These are phyloP conservation scores for Achatina immaculata DNA, from an alignment of 1,140 invertebrate genomes.

Conservation along the genomic window DNA sequence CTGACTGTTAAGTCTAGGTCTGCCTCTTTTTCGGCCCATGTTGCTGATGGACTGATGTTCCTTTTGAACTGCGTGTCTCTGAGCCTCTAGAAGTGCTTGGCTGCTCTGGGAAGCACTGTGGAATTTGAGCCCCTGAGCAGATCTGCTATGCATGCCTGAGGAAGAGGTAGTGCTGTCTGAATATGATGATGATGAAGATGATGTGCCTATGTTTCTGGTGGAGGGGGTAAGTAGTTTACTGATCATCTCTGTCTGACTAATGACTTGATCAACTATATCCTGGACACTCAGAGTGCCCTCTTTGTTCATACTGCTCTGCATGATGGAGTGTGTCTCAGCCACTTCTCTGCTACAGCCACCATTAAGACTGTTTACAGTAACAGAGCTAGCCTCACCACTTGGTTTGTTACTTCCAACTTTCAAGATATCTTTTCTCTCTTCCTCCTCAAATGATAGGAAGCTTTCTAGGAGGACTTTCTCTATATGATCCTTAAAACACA, in stretches of 20 bases:
- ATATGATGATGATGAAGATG: not conserved
- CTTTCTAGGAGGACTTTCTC: constrained; percentile 58
- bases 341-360: not conserved
- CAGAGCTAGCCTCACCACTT: not conserved
- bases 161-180: not conserved
- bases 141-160: not conserved
- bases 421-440: constrained; percentile 29
- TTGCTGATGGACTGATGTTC: constrained; percentile 26
- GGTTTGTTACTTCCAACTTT: not conserved
- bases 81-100: constrained; percentile 17
- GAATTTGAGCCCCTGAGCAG: not conserved
- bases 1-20: constrained; percentile 11
- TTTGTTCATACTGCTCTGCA: not conserved
- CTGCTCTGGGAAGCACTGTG: not conserved
- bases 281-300: constrained; percentile 49
- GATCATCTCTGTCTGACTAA: constrained; percentile 48
- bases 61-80: constrained; percentile 27
- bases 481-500: constrained; percentile 62
- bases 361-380: not conserved
- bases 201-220: not conserved
- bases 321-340: not conserved
- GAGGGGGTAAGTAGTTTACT: constrained; percentile 38
- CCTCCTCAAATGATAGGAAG: constrained; percentile 48
- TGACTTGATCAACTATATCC: constrained; percentile 50
- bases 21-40: constrained; percentile 29